Evolutionary conservation across 2,113 vertebrate species (phyloP).

Genomic region (Patagioenas fasciata): DNA sequence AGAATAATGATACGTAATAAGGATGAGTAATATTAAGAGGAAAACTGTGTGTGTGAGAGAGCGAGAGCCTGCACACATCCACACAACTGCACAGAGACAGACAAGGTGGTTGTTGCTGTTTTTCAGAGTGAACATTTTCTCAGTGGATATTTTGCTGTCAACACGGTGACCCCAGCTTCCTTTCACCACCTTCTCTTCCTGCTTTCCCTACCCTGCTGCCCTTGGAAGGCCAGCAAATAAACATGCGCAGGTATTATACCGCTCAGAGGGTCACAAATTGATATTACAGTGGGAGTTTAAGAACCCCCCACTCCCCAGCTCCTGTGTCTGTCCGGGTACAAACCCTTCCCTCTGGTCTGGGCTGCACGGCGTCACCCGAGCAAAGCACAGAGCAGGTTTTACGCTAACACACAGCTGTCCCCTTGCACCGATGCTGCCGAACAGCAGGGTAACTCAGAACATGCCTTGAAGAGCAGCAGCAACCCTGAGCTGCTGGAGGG

Average conservation of each 20-base stretch:
- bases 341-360: not conserved
- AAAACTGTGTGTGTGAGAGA: not conserved
- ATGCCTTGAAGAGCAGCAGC: not conserved
- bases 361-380: not conserved
- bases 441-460: not conserved
- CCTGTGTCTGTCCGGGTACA: not conserved
- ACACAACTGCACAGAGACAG: not conserved
- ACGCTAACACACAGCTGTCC: not conserved
- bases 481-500: not conserved
- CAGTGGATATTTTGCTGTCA: not conserved
- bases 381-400: not conserved
- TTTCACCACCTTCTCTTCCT: not conserved
- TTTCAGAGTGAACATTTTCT: not conserved
- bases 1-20: constrained; percentile 62
- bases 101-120: not conserved
- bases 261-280: not conserved
- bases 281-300: not conserved
- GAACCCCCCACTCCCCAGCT: not conserved
- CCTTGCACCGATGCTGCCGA: not conserved
- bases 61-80: not conserved
- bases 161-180: not conserved
- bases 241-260: not conserved
- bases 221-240: not conserved
- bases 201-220: not conserved
- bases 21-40: constrained; percentile 55